These are phyloP conservation scores for Acanthosepion pharaonis DNA, from an alignment of 2,888 invertebrate species.

Conservation along the genomic window DNA sequence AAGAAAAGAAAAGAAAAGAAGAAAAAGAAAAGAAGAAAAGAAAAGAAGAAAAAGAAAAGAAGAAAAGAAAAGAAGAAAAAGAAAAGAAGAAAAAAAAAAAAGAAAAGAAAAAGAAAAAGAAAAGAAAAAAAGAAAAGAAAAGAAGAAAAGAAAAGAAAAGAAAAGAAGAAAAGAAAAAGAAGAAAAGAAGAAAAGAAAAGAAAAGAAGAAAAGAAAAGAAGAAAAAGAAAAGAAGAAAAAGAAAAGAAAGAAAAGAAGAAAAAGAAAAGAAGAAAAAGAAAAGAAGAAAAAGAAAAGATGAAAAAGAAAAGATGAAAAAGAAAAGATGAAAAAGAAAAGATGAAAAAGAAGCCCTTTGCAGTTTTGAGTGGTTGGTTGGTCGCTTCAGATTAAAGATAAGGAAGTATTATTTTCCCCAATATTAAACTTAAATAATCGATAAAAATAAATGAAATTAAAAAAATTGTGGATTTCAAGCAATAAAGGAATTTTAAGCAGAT, in stretches of 20 bases:
- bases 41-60: not conserved
- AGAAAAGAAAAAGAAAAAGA: too few species aligned
- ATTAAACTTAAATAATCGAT: too few species aligned
- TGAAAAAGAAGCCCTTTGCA: too few species aligned
- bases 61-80: fast-evolving
- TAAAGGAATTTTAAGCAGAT: too few species aligned
- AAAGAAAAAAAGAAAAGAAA: not conserved
- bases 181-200: not conserved
- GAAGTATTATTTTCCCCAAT: too few species aligned
- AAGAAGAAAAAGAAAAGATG: not conserved
- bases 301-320: too few species aligned
- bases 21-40: not conserved
- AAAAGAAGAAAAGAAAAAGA: not conserved
- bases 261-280: not conserved
- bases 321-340: not conserved
- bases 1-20: not conserved
- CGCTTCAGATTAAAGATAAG: too few species aligned
- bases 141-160: not conserved
- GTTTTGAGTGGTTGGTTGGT: too few species aligned
- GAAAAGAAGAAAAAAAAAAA: fast-evolving
- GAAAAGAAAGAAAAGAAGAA: not conserved
- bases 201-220: not conserved
- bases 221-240: not conserved
- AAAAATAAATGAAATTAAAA: too few species aligned
- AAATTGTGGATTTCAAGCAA: too few species aligned